Evolutionary conservation across 1,140 invertebrate species (phyloP), one percentile per base, ranked within the genome.

Genomic region (Cotesia vestalis): DNA sequence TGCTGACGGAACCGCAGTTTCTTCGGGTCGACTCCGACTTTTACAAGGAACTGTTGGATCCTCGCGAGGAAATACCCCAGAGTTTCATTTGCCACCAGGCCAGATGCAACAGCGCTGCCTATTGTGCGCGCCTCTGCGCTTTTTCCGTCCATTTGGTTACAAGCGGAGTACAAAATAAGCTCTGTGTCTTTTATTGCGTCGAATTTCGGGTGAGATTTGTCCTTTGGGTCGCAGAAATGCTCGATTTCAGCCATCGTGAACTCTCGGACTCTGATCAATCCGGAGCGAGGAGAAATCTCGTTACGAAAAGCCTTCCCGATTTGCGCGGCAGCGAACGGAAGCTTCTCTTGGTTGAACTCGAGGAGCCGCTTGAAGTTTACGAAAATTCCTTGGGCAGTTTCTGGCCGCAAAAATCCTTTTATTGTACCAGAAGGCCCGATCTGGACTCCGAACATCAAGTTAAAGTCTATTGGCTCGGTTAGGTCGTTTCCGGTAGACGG

Each of bases 161-260:
- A 95, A 34, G 96, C 97, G 0, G 98, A 98, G 80, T 98, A 99
- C 0, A 99, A 84, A 4, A 92, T 84, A 83, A 99, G 84, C 73
- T 86, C 87, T 2, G 94, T 91, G 79, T 96, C 88, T 76, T 91
- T 90, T 0, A 99, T 88, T 57, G 87, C 87, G 1, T 88, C 88
- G 88, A 99, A 99, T 86, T 99, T 99, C 0, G 93, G 91, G 88
- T 99, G 97, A 73, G 89, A 90, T 80, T 99, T 98, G 73, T 94
- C 89, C 2, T 77, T 85, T 1, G 97, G 95, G 87, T 99, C 97
- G 87, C 98, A 98, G 85, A 99, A 99, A 88, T 99, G 97, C 85
- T 99, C 98, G 77, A 99, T 99, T 89, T 99, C 98, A 61, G 98
- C 98, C 97, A 99, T 99, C 0, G 97, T 99, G 81, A 99, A 99